Base-by-base conservation (phyloP, 2,113 vertebrate genomes). In the Triplophysa rosa region DNA sequence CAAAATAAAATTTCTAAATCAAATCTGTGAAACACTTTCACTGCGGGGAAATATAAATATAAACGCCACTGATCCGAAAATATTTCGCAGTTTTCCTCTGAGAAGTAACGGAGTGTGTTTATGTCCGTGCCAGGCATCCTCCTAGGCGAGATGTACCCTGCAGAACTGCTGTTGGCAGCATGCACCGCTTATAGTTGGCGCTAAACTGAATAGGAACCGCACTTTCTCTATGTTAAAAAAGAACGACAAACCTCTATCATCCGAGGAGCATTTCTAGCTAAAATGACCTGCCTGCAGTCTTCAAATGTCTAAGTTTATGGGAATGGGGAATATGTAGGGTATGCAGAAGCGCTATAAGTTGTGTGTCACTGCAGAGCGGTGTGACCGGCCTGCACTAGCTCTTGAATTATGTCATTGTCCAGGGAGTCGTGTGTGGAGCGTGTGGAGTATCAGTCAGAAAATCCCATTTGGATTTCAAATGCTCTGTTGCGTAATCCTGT, bases 401-500 rank as follows among this genome's bases (percentile, higher is more conserved):
- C 59, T 40, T 16, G 37, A 23, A 74, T 76, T 75, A 75, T 61
- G 14, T 73, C 75, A 81, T 61, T 17, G 19, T 54, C 29, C 40
- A 52, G 77, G 24, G 78, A 70, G 77, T 8, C 3, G 23, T 33
- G 70, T 47, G 69, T 29, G 19, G 64, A 33, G 47, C 12, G 14
- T 63, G 67, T 72, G 74, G 2, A 59, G 79, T 65, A 65, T 80
- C 68, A 63, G 68, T 80, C n/a, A 42, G 62, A 80, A 79, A 76
- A 83, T 76, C 65, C 54, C 71, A 83, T 74, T 83, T 82, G 42
- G 76, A 82, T 79, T 67, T 82, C 68, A 52, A 82, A 78, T 58
- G 75, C 75, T 66, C 67, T 14, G 12, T 72, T 64, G 52, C 10
- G 64, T 78, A 74, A 78, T 74, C 79, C 52, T 42, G 19, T 40